These are phyloP conservation scores for Callyntrura guangdongensis DNA, from an alignment of 2,888 invertebrate species.

Conservation along the genomic window DNA sequence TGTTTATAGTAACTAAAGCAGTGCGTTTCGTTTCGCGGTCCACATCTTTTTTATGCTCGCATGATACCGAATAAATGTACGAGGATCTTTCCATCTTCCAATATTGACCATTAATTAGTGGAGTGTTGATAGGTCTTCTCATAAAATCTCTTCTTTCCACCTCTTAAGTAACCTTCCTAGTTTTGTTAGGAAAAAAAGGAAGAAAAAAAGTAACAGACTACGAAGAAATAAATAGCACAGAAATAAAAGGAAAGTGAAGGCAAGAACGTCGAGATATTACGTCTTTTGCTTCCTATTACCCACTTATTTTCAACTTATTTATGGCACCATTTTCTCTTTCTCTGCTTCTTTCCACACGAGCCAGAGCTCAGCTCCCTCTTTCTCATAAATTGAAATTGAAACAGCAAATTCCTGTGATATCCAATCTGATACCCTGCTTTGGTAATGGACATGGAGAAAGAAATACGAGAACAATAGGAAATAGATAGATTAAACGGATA, in stretches of 20 bases:
- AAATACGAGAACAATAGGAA: not conserved
- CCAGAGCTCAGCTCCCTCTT: not conserved
- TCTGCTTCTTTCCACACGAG: not conserved
- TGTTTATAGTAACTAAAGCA: too few species aligned
- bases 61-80: not conserved
- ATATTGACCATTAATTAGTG: conserved; percentile 85
- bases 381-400: conserved; percentile 48
- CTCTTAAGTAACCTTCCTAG: conserved; percentile 75
- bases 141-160: conserved; percentile 77
- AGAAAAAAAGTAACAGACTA: not conserved
- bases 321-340: conserved; percentile 47
- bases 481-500: conserved; percentile 22
- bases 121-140: conserved; percentile 85
- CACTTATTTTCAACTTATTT: conserved; percentile 69
- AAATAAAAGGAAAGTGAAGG: not conserved
- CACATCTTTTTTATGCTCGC: too few species aligned
- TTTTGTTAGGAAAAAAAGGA: not conserved
- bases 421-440: conserved; percentile 25
- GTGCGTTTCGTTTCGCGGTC: not conserved
- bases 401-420: not conserved
- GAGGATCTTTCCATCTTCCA: conserved; percentile 62
- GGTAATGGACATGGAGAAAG: conserved; percentile 23
- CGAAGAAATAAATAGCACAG: not conserved
- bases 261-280: not conserved
- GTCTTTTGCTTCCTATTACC: conserved; percentile 56